phyloP scores from a whole-genome alignment of 1,140 invertebrate genomes.

The Ceratina calcarata region DNA sequence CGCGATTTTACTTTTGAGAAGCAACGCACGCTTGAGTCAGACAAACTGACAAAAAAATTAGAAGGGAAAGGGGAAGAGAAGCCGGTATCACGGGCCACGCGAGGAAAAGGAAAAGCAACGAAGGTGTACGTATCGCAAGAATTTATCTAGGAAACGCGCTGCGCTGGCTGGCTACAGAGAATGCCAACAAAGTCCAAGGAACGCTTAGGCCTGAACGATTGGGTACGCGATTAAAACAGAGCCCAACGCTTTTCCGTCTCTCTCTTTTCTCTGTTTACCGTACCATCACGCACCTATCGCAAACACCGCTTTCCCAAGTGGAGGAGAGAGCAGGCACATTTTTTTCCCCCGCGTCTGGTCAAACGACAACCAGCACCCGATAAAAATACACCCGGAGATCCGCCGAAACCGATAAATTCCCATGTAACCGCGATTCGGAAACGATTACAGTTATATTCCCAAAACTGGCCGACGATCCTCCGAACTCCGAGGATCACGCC shows the following conservation, averaged over 20 bases:
- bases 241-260: conserved; percentile 10
- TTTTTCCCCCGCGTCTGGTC: not conserved
- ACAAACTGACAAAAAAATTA: no score
- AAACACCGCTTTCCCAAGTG: conserved; percentile 20
- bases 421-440: not conserved
- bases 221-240: conserved; percentile 44
- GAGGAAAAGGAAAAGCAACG: conserved; percentile 1
- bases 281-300: conserved; percentile 30
- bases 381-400: conserved; percentile 28
- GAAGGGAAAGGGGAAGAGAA: no score
- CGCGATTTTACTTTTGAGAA: not conserved
- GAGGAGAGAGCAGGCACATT: not conserved
- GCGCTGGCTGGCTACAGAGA: conserved; percentile 15
- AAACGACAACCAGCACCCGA: conserved; percentile 34
- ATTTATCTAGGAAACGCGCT: conserved; percentile 47
- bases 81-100: not conserved
- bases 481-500: not conserved
- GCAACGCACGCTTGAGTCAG: not conserved
- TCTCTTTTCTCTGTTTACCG: conserved; percentile 18
- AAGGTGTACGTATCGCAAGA: conserved; percentile 25
- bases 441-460: conserved; percentile 11
- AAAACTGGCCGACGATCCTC: not conserved
- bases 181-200: conserved; percentile 46
- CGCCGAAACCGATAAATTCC: conserved; percentile 15
- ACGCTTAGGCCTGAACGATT: conserved; percentile 28